A percentile compares a stretch with the other conserved stretches of the same genome.
phyloP scores from a whole-genome alignment of 1,140 invertebrate species.

The Drosophila ercepeae region DNA sequence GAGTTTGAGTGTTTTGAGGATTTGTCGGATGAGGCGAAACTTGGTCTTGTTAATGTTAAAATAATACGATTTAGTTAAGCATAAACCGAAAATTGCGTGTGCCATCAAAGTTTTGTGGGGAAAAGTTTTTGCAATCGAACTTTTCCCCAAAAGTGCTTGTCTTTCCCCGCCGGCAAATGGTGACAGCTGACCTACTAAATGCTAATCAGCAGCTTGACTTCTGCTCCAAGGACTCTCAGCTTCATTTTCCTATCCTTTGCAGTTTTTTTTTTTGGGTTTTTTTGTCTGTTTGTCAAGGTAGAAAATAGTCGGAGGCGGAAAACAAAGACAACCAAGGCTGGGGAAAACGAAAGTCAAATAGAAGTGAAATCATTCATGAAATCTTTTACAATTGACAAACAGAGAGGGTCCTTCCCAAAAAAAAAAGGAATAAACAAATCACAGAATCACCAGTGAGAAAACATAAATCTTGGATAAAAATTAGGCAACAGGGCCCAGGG shows the following conservation, averaged over 20 bases:
- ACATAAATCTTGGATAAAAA: conserved; percentile 65
- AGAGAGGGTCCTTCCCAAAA: conserved; percentile 4
- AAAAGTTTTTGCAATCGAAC: conserved; percentile 34
- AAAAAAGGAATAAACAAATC: not conserved
- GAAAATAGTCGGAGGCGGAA: conserved; percentile 35
- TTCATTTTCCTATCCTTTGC: conserved; percentile 4
- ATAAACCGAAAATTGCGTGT: conserved; percentile 45
- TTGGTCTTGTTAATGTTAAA: conserved; percentile 70
- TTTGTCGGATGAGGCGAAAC: conserved; percentile 34
- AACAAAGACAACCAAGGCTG: conserved; percentile 20
- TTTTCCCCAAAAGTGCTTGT: not conserved
- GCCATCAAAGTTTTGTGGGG: conserved; percentile 24
- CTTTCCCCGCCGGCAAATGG: conserved; percentile 26
- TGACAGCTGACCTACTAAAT: conserved; percentile 74
- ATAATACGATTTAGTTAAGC: conserved; percentile 74
- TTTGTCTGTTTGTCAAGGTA: conserved; percentile 33
- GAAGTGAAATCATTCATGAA: conserved; percentile 80
- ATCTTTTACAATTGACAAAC: conserved; percentile 77
- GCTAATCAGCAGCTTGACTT: conserved; percentile 71
- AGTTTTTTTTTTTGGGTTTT: not conserved
- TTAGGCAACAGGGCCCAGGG: conserved; percentile 20
- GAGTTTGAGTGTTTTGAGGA: conserved; percentile 2
- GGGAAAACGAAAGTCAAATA: conserved; percentile 67
- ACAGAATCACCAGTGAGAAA: conserved; percentile 6
- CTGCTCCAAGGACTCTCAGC: conserved; percentile 47